Base-by-base conservation (phyloP, 2,797 vertebrate species). In the Bradypodion ventrale region DNA sequence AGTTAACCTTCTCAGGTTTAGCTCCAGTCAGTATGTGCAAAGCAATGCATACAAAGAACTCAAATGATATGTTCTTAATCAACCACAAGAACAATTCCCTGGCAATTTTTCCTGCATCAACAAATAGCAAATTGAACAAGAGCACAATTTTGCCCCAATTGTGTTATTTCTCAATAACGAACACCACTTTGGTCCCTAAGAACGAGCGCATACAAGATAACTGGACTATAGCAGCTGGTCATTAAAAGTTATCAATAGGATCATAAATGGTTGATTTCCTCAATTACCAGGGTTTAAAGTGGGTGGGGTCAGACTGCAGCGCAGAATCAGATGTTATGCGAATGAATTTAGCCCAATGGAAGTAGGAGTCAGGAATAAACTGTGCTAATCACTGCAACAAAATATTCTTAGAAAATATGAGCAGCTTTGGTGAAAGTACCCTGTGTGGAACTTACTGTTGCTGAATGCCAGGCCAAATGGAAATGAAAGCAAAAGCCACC, bases 31-130 rank as follows among this genome's bases (percentile, higher is more conserved):
- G 3, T 44, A 37, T 3, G 35, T 52, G 19, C 63, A 63, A 74
- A 70, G 60, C 29, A 78, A 32, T 85, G 73, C 46, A 77, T 60
- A 81, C 83, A 86, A 52, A 19, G 32, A 13, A 63, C 29, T n/a
- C 7, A 16, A 68, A 8, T 59, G 19, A 15, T 73, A 49, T 56
- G 8, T 75, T 46, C 59, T 70, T n/a, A 66, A n/a, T 63, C 40
- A 5, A 73, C 85, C 8, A 82, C 82, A 21, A 59, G 44, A 3
- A 1, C 76, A 80, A 78, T 32, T 40, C 32, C 8, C 6, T 3
- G 32, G 32, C 12, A 19, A 8, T 19, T 35, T 7, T 49, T 60
- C 40, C 42, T 73, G n/a, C 4, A 29, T 13, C n/a, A 85, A 85
- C 3, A 23, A 75, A 80, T 32, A 52, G 35, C n/a, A 79, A 79